These are phyloP conservation scores for Nudaria mundana DNA, from an alignment of 2,888 invertebrate species.

Conservation along the genomic window DNA sequence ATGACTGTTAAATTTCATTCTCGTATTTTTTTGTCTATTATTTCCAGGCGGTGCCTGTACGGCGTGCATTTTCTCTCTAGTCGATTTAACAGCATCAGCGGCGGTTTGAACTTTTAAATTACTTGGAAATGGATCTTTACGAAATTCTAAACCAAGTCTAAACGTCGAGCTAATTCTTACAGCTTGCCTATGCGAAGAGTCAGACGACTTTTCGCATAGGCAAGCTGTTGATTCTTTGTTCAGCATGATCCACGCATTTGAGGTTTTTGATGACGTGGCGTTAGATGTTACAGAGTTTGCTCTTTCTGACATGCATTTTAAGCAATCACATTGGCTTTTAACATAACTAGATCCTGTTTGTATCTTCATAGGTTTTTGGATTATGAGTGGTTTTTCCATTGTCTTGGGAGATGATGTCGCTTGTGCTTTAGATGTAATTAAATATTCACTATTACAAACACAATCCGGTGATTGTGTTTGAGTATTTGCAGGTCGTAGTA, in stretches of 20 bases:
- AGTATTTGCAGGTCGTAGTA: too few relatives aligned
- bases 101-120: conserved; percentile 26
- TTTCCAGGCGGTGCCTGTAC: conserved; percentile 6
- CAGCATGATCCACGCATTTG: conserved; percentile 9
- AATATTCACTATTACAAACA: too few relatives aligned
- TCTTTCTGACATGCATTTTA: neutral
- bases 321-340: neutral
- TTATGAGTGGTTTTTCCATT: neutral
- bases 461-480: too few relatives aligned
- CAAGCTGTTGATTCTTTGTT: neutral
- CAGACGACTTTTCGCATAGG: neutral
- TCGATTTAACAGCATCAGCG: conserved; percentile 7
- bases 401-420: neutral
- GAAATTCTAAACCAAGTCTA: conserved; percentile 44
- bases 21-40: neutral
- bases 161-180: conserved; percentile 37
- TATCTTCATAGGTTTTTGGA: neutral
- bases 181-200: conserved; percentile 16
- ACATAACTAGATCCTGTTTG: neutral
- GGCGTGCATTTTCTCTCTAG: conserved; percentile 4
- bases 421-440: too few relatives aligned
- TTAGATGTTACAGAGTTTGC: too few relatives aligned
- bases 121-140: conserved; percentile 22
- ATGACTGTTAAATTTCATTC: conserved; percentile 5
- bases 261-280: conserved; percentile 14